Evolutionary conservation across 2,113 vertebrate genomes (phyloP), one percentile per base, ranked within the genome.

Genomic region (Oxygymnocypris stewartii): DNA sequence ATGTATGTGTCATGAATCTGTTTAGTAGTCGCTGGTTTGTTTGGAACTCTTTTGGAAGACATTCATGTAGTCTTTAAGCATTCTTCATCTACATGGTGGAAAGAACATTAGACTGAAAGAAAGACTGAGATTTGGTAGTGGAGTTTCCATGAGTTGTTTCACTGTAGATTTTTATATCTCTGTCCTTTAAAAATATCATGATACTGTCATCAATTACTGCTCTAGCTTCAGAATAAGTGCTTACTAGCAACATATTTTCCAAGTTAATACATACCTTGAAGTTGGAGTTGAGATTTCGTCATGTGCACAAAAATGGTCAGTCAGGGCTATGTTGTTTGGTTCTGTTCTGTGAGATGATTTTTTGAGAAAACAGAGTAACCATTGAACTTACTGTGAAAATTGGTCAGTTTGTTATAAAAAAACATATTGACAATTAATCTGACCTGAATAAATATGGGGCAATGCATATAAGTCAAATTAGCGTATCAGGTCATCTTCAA

Each of bases 21-120:
- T 79, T 59, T 54, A 57, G 35, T 10, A 78, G 13, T 31, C 16
- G 20, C 49, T 57, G 28, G 12, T 59, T 79, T 59, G 51, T 79
- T 79, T 80, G 12, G 77, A 59, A n/a, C 51, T 59, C 1, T 59
- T 40, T 59, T 79, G n/a, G 73, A 76, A 49, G 76, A 31, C 16
- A 6, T 80, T 61, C 44, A 77, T 74, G 37, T 42, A 42, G 10
- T 35, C 40, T 28, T n/a, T 6, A 76, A 47, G 12, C 37, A 74
- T 74, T 74, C 23, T 76, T 49, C 51, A 16, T 16, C 73, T 25
- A 49, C 2, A 14, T 25, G 74, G 23, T 49, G 12, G 42, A 49
- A 49, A 76, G 74, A 49, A 76, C 37, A 23, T 42, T 73, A 74
- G 18, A 42, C 71, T 42, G 71, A 73, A 73, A 71, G 35, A 23